These are phyloP conservation scores for Oncopodura yosiiana DNA, from an alignment of 1,140 invertebrate genomes.

Conservation along the genomic window DNA sequence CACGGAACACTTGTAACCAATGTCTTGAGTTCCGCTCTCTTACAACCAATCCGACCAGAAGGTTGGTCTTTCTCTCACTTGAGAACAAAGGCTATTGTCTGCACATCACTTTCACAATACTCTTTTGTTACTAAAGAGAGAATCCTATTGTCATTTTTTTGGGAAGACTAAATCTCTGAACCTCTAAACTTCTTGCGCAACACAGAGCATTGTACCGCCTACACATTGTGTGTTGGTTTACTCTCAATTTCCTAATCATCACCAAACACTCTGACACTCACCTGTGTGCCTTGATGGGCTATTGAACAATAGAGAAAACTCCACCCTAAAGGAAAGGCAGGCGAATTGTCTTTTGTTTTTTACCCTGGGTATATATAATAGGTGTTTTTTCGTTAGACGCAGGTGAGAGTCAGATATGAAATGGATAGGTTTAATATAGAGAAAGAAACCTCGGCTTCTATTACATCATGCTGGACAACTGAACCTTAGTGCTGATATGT, in stretches of 20 bases:
- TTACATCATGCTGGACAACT: too few species aligned
- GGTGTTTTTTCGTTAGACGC: too few species aligned
- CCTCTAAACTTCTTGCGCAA: neutral
- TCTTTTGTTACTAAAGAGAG: conserved; percentile 4
- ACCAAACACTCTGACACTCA: neutral
- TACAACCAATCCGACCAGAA: conserved; percentile 7
- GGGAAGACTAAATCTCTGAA: neutral
- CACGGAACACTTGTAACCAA: conserved; percentile 12
- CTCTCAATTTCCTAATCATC: neutral
- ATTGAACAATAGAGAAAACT: too few species aligned
- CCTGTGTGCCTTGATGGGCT: too few species aligned
- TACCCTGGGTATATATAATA: too few species aligned
- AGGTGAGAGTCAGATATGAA: too few species aligned
- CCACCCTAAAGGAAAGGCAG: too few species aligned
- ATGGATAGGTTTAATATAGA: too few species aligned
- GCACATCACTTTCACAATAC: neutral
- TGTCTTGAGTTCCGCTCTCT: conserved; percentile 6
- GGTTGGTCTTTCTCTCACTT: neutral
- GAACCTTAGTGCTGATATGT: too few species aligned
- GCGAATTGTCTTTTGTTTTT: too few species aligned
- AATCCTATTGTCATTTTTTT: neutral
- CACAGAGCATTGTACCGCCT: neutral
- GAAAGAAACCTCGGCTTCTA: too few species aligned
- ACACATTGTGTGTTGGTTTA: neutral
- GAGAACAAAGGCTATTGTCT: conserved; percentile 20